phyloP scores from a whole-genome alignment of 1,140 invertebrate genomes.

The Trachymyrmex cornetzi region DNA sequence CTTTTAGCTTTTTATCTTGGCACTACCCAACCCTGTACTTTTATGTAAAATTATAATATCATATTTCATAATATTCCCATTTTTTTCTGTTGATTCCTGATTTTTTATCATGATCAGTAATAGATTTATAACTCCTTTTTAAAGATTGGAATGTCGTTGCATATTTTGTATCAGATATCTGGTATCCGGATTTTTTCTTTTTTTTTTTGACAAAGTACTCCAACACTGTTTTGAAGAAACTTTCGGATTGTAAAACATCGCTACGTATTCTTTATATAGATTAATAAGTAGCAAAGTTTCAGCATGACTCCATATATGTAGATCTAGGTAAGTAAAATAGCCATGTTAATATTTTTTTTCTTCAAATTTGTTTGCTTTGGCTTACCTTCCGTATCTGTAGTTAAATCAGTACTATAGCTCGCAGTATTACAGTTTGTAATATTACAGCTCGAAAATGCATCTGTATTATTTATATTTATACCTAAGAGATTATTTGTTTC shows the following conservation, averaged over 20 bases:
- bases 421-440: neutral
- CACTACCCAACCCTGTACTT: no score
- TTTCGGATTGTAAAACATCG: neutral
- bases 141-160: neutral
- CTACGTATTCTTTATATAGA: neutral
- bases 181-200: neutral
- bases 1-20: no score
- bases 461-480: neutral
- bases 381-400: neutral
- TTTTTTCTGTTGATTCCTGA: neutral
- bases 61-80: conserved; percentile 19
- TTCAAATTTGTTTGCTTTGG: neutral
- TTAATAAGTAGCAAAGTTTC: neutral
- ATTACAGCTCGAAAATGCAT: neutral
- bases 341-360: neutral
- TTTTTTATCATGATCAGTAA: neutral
- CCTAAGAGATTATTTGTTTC: neutral
- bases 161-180: neutral
- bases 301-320: neutral
- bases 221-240: neutral
- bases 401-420: neutral
- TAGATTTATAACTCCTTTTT: neutral
- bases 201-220: neutral
- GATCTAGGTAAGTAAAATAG: neutral
- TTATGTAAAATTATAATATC: neutral